Evolutionary conservation across 2,888 invertebrate species (phyloP), one percentile per base, ranked within the genome.

Genomic region (Plutella xylostella): DNA sequence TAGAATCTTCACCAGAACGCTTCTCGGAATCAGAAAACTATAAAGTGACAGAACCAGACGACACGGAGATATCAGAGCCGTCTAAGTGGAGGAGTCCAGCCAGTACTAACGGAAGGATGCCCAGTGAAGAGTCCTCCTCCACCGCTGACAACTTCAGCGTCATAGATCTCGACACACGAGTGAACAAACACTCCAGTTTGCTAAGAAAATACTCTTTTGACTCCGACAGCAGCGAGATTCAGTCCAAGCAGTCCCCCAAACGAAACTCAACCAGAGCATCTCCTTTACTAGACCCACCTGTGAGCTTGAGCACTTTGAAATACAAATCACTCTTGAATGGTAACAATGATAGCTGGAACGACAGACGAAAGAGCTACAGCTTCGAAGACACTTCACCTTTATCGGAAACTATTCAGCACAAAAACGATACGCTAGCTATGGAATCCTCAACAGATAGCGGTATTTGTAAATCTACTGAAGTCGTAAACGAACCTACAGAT

Each of bases 371-470:
- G 69, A 92, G 92, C 15, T 92, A 92, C 60, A 92, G 92, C 46
- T 92, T 92, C 58, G 83, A 83, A 66, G 78, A 80, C 45, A 74
- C 80, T 1, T 65, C 72, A 21, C 71, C 79, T 15, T 48, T 72
- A 31, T 67, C 68, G 49, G 74, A 75, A 60, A 65, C 57, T 34
- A 65, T 67, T 39, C 53, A 65, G 43, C 67, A 71, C 48, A 67
- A 61, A 48, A 85, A 82, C 55, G 83, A 79, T 46, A 85, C 82
- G 51, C 67, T 83, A 50, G 83, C 87, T 2, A 88, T 90, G 60
- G 91, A 91, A 63, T 90, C 90, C n/a, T 92, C 91, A 3, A 92
- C 91, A 2, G 92, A 92, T 56, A 92, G 92, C 58, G 92, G 92
- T 0, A 87, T 92, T 55, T 91, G 91, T 51, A 87, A 90, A 58